phyloP scores from a whole-genome alignment of 2,113 vertebrate genomes.

The Aythya baeri region DNA sequence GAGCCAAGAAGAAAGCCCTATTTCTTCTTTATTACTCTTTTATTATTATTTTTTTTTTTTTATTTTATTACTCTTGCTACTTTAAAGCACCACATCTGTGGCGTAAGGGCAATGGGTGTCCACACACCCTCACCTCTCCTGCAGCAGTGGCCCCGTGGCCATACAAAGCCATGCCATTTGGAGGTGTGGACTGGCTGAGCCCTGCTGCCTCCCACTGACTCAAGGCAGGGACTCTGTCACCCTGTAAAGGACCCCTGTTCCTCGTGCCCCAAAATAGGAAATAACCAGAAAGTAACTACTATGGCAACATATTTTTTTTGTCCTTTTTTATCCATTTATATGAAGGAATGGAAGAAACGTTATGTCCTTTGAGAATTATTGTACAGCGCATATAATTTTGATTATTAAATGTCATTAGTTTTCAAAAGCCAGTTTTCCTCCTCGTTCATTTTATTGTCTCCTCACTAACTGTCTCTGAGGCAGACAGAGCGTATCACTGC shows the following conservation, averaged over 20 bases:
- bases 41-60: no score
- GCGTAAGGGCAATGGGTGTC: background rate
- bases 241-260: background rate
- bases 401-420: conserved; percentile 9
- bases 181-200: background rate
- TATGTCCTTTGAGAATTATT: background rate
- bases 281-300: background rate
- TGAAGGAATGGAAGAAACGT: background rate
- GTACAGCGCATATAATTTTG: background rate
- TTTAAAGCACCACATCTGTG: background rate
- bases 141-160: background rate
- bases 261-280: background rate
- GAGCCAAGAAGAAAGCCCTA: background rate
- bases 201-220: background rate
- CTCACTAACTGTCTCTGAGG: background rate
- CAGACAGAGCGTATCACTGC: conserved; percentile 15
- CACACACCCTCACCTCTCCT: background rate
- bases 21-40: no score
- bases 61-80: background rate
- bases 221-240: background rate
- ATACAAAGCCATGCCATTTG: background rate
- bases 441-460: background rate
- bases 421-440: conserved; percentile 1
- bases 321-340: background rate
- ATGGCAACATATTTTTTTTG: background rate